phyloP scores from a whole-genome alignment of 1,140 invertebrate species.

The Chlorops oryzae region DNA sequence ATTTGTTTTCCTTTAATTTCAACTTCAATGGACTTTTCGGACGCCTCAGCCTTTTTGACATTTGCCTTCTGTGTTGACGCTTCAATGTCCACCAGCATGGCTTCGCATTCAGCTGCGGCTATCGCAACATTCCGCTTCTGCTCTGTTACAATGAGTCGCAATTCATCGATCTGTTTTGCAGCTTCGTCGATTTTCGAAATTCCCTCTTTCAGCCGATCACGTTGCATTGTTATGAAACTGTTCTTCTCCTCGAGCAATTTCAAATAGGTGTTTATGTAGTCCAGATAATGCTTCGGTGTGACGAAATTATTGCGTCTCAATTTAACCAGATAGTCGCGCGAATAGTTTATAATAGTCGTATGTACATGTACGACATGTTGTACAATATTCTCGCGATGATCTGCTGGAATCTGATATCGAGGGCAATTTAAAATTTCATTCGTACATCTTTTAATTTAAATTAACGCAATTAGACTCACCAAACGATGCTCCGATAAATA shows the following conservation, averaged over 20 bases:
- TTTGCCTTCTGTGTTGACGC: constrained; percentile 60
- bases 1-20: constrained; percentile 72
- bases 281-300: constrained; percentile 85
- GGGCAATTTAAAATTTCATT: too few species aligned
- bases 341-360: constrained; percentile 63
- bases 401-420: constrained; percentile 54
- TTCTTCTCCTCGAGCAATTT: constrained; percentile 57
- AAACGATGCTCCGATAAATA: constrained; percentile 58
- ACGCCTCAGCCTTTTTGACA: constrained; percentile 69
- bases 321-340: constrained; percentile 63
- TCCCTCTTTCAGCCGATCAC: constrained; percentile 47
- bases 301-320: constrained; percentile 75
- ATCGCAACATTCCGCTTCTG: constrained; percentile 42
- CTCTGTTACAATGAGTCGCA: constrained; percentile 40
- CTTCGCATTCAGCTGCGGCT: constrained; percentile 40
- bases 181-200: constrained; percentile 47
- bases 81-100: constrained; percentile 42
- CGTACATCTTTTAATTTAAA: too few species aligned
- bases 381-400: constrained; percentile 62
- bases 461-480: constrained; percentile 4
- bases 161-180: constrained; percentile 40
- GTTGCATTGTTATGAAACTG: constrained; percentile 47
- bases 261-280: constrained; percentile 74
- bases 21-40: constrained; percentile 71
- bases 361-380: constrained; percentile 81